phyloP scores from a whole-genome alignment of 2,113 vertebrate species.

The Amphiprion percula region DNA sequence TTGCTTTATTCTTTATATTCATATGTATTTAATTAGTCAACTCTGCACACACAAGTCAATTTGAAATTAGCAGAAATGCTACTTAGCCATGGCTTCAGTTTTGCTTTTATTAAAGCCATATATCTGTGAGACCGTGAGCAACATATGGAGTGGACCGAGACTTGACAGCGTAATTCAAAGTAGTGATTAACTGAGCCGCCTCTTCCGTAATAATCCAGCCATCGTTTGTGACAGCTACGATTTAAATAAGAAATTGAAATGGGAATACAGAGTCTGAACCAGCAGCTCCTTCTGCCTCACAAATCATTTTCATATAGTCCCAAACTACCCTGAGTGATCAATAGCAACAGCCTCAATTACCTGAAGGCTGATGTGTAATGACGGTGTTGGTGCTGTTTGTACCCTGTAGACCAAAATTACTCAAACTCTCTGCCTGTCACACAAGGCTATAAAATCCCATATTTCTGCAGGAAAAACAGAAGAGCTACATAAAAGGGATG shows the following conservation, averaged over 20 bases:
- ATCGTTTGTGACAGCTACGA: not conserved
- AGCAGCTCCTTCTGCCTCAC: no score
- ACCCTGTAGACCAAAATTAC: slow-evolving; percentile 46
- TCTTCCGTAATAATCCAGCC: not conserved
- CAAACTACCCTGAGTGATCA: slow-evolving; percentile 10
- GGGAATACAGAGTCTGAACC: not conserved
- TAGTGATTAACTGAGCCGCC: no score
- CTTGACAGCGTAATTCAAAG: no score
- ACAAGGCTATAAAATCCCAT: slow-evolving; percentile 44
- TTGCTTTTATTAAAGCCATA: no score
- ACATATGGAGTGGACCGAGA: no score
- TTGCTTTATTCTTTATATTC: no score
- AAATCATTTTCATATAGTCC: no score
- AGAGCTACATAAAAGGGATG: not conserved
- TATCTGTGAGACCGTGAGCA: no score
- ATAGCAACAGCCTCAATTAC: slow-evolving; percentile 28
- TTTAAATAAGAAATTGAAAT: not conserved
- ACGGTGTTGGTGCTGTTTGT: slow-evolving; percentile 25
- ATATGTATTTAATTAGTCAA: no score
- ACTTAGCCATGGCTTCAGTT: no score
- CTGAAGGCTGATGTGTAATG: slow-evolving; percentile 39
- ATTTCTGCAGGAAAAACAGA: slow-evolving; percentile 36
- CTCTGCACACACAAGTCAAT: no score
- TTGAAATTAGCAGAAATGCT: no score
- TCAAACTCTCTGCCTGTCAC: slow-evolving; percentile 39